Conservation (phyloP, 2,888 invertebrate species). For the Phortica magna region DNA sequence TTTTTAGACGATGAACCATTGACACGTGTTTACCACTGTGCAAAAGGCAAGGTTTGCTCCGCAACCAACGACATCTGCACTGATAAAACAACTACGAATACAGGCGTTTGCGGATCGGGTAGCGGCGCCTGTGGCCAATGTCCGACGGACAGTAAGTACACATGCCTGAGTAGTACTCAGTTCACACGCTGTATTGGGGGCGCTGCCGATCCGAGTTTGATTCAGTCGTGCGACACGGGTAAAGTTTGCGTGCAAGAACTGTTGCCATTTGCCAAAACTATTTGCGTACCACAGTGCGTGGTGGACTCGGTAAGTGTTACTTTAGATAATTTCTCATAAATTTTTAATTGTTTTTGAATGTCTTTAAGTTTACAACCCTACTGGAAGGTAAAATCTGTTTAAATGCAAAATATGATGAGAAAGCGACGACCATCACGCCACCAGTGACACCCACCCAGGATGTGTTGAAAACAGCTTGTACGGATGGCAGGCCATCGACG, state of each 20-base stretch:
- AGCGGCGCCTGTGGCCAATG: constrained; percentile 20
- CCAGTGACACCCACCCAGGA: not conserved
- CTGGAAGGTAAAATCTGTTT: constrained; percentile 9
- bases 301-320: constrained; percentile 35
- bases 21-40: constrained; percentile 15
- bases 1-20: constrained; percentile 25
- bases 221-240: constrained; percentile 31
- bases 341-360: not conserved
- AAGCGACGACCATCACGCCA: constrained; percentile 17
- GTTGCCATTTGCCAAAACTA: not conserved
- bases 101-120: constrained; percentile 39
- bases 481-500: not conserved
- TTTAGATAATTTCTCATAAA: not conserved
- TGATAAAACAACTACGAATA: not conserved
- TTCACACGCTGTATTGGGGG: constrained; percentile 33
- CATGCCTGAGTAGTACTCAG: constrained; percentile 43
- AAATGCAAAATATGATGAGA: not conserved
- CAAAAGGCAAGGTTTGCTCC: constrained; percentile 35
- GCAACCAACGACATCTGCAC: constrained; percentile 34
- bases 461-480: not conserved
- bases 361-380: not conserved
- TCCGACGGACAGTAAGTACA: constrained; percentile 21
- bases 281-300: constrained; percentile 40
- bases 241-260: constrained; percentile 38
- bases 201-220: not conserved